Evolutionary conservation across 2,113 vertebrate genomes (phyloP).

Genomic region (Etheostoma spectabile): DNA sequence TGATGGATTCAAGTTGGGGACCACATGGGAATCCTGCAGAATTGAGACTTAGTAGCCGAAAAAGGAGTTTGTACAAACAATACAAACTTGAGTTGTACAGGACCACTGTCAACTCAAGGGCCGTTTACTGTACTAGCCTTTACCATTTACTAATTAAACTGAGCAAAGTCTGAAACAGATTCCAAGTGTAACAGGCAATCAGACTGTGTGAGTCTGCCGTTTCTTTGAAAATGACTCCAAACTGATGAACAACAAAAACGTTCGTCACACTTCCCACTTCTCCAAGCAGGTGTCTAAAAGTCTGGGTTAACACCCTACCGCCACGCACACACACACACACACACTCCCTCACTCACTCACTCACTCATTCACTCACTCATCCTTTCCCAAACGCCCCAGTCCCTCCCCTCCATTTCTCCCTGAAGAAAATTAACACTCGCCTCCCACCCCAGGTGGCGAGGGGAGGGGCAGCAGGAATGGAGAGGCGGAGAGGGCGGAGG

Average conservation of each 20-base stretch:
- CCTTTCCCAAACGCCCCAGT: constrained; percentile 38
- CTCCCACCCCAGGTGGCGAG: constrained; percentile 87
- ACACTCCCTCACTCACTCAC: constrained; percentile 21
- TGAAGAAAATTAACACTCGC: constrained; percentile 88
- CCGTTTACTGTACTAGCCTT: too few species aligned
- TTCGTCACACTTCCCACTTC: constrained; percentile 53
- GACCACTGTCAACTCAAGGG: too few species aligned
- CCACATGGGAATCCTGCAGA: too few species aligned
- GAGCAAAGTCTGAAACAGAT: too few species aligned
- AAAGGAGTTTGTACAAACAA: too few species aligned
- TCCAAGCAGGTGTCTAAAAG: constrained; percentile 69
- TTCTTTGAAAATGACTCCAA: background rate
- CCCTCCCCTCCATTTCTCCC: constrained; percentile 80
- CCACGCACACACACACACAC: constrained; percentile 14
- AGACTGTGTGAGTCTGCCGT: background rate
- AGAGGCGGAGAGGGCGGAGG: constrained; percentile 81
- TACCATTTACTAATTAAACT: too few species aligned
- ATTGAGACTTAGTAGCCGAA: too few species aligned
- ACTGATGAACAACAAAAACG: background rate
- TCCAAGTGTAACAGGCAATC: background rate
- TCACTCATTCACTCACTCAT: constrained; percentile 14
- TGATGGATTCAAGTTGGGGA: too few species aligned
- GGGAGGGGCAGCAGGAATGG: constrained; percentile 83
- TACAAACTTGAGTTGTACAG: too few species aligned
- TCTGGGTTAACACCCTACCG: constrained; percentile 58